These are phyloP conservation scores for Garra rufa DNA, from an alignment of 2,113 vertebrate genomes.

Conservation along the genomic window DNA sequence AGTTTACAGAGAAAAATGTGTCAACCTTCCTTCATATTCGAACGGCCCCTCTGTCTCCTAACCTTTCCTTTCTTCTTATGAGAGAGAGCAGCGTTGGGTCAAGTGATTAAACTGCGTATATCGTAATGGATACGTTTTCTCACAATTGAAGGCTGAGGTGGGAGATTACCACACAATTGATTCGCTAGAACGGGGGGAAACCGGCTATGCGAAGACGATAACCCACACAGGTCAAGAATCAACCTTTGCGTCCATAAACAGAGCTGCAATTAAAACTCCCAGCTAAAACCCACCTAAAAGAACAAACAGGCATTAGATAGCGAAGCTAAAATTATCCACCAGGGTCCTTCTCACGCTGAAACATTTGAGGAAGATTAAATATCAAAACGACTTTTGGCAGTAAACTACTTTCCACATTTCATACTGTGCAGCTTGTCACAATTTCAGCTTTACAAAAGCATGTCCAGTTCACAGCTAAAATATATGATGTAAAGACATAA, in stretches of 20 bases:
- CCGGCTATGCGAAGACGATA: constrained; percentile 85
- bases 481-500: constrained; percentile 86
- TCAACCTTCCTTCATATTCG: constrained; percentile 56
- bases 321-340: constrained; percentile 74
- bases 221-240: constrained; percentile 84
- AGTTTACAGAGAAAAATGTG: constrained; percentile 52
- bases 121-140: constrained; percentile 78
- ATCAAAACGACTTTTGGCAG: constrained; percentile 26
- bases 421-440: background rate
- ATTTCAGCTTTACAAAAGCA: constrained; percentile 4
- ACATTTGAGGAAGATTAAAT: constrained; percentile 68
- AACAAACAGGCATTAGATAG: constrained; percentile 80
- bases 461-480: constrained; percentile 27
- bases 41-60: constrained; percentile 54
- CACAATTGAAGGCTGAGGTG: constrained; percentile 86
- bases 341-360: constrained; percentile 67
- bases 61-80: constrained; percentile 71
- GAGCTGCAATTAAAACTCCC: constrained; percentile 73
- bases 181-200: constrained; percentile 83
- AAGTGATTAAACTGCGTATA: constrained; percentile 67
- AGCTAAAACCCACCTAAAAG: constrained; percentile 68
- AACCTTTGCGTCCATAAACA: constrained; percentile 72
- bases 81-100: constrained; percentile 74
- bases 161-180: constrained; percentile 93
- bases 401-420: background rate